Conservation (phyloP, 2,113 vertebrate genomes). For the Rhombomys opimus region DNA sequence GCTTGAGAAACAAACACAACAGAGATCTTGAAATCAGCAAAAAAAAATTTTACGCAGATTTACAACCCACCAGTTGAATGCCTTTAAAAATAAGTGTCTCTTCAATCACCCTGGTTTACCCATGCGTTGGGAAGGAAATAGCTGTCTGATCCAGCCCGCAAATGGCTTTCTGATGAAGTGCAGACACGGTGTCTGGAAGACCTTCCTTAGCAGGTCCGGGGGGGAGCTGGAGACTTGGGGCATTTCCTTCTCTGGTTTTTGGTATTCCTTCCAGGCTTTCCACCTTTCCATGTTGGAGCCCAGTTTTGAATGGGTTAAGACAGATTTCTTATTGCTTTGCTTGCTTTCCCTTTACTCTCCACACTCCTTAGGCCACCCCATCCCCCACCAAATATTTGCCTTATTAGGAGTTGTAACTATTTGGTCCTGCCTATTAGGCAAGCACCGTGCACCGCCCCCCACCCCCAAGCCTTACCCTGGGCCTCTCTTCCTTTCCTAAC, state of each 20-base stretch:
- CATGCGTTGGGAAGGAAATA: not conserved
- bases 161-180: not conserved
- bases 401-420: not conserved
- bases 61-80: slow-evolving; percentile 22
- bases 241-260: not conserved
- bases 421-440: too few relatives aligned
- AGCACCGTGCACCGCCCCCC: not conserved
- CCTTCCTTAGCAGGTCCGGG: not conserved
- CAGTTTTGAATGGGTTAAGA: not conserved
- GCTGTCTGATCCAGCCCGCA: not conserved
- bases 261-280: not conserved
- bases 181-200: not conserved
- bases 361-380: not conserved
- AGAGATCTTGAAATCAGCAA: slow-evolving; percentile 39
- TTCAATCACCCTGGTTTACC: not conserved
- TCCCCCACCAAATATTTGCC: too few relatives aligned
- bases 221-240: not conserved
- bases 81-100: slow-evolving; percentile 43
- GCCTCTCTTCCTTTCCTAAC: not conserved
- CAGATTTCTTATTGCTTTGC: not conserved
- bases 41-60: not conserved
- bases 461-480: not conserved
- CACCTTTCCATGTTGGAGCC: not conserved
- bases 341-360: not conserved
- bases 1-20: slow-evolving; percentile 37